Conservation (phyloP, 1,140 invertebrate genomes). For the Triops longicaudatus region DNA sequence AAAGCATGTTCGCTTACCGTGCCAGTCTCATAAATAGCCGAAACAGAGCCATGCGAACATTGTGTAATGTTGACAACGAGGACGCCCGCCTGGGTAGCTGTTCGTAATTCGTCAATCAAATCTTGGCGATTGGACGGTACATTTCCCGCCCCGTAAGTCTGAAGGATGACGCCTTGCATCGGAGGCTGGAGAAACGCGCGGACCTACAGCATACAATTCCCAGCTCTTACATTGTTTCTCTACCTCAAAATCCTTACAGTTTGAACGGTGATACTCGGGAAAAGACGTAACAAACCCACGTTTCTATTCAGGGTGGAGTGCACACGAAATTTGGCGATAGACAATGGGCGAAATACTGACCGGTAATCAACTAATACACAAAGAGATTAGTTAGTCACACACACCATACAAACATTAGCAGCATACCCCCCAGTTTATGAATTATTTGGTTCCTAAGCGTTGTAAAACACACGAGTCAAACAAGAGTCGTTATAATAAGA, state of each 20-base stretch:
- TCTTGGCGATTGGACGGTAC: conserved; percentile 76
- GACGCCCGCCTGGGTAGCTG: conserved; percentile 66
- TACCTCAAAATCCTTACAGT: conserved; percentile 48
- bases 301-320: conserved; percentile 69
- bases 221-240: conserved; percentile 1
- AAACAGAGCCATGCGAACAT: conserved; percentile 68
- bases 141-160: conserved; percentile 90
- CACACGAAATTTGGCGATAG: conserved; percentile 66
- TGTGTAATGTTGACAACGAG: conserved; percentile 91
- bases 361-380: conserved; percentile 62
- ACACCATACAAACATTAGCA: too few relatives aligned
- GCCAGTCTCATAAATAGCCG: conserved; percentile 70
- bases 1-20: conserved; percentile 44
- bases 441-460: too few relatives aligned
- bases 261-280: conserved; percentile 76
- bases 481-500: too few relatives aligned
- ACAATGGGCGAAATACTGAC: conserved; percentile 60
- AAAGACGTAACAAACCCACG: conserved; percentile 76
- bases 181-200: conserved; percentile 65
- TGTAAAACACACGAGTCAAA: too few relatives aligned
- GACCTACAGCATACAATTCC: not conserved
- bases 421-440: too few relatives aligned
- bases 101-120: conserved; percentile 61
- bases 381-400: conserved; percentile 26
- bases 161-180: conserved; percentile 78